phyloP scores from a whole-genome alignment of 23 tunicate species.

The Phallusia fumigata region DNA sequence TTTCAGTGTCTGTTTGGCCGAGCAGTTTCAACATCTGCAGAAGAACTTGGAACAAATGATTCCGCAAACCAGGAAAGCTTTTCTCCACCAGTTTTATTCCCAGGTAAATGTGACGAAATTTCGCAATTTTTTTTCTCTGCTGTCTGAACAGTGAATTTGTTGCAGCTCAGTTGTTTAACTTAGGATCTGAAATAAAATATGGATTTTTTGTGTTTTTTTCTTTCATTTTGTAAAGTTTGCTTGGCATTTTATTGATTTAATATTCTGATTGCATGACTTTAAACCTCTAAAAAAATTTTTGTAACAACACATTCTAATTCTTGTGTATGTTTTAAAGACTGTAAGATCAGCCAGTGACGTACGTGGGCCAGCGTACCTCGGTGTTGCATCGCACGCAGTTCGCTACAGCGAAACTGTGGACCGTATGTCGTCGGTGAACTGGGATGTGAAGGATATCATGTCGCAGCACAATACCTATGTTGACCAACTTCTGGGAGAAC shows the following conservation, averaged over 20 bases:
- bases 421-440: slow-evolving; percentile 61
- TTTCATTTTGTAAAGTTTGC: no score
- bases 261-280: no score
- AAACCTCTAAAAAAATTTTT: no score
- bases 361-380: slow-evolving; percentile 40
- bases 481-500: slow-evolving; percentile 42
- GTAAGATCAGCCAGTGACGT: slow-evolving; percentile 56
- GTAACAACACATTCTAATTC: no score
- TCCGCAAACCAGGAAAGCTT: slow-evolving; percentile 51
- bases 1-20: slow-evolving; percentile 52
- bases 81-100: slow-evolving; percentile 80
- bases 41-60: slow-evolving; percentile 59
- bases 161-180: no score
- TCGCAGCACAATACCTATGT: slow-evolving; percentile 90
- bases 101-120: slow-evolving; percentile 32
- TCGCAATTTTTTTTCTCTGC: no score
- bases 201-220: no score
- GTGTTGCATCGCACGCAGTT: slow-evolving; percentile 34
- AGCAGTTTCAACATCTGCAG: slow-evolving; percentile 51
- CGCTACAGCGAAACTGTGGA: slow-evolving; percentile 19
- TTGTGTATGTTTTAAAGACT: slow-evolving; percentile 32
- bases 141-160: no score
- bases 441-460: slow-evolving; percentile 87
- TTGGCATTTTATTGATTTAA: no score
- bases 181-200: no score